Evolutionary conservation across 2,113 vertebrate species (phyloP), one percentile per base, ranked within the genome.

Genomic region (Carollia perspicillata): DNA sequence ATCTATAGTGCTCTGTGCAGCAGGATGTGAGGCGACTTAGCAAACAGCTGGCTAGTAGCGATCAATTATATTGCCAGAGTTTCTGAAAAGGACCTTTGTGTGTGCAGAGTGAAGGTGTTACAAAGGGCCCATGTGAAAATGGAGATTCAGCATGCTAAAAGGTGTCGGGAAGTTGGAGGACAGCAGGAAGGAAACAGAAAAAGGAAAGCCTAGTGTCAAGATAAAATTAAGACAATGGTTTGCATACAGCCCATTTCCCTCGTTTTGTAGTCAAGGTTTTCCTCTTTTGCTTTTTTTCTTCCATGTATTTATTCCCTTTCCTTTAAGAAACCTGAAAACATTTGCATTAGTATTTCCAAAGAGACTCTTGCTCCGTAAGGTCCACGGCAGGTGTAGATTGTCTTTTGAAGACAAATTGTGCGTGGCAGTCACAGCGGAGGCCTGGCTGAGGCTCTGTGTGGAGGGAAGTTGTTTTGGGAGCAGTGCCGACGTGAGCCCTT

Each of bases 21-120:
- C 96, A 94, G 96, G 96, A 96, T 97, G 93, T 97, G 90, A 66
- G 91, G 90, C 63, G 92, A 94, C 94, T 96, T 78, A 81, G 58
- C 68, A 74, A 89, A 55, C 77, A 91, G 77, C 72, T 75, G 85
- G 88, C 58, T 66, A 81, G 69, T 55, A 53, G 18, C 49, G 90
- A 94, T 51, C 87, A 90, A 94, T 65, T 42, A 42, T 66, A 71
- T 80, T 58, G 60, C 60, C 33, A 17, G 75, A 91, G 66, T 53
- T 88, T 91, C 69, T 97, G 87, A 85, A 96, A 97, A 96, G 74
- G 71, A 91, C 8, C 74, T 96, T 95, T 97, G 90, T 95, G 78
- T 89, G 65, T 81, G 28, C 3, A 10, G 22, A 4, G 5, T 35
- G 63, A 71, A 74, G 77, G 8, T 77, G 65, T 60, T 65, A 53